Base-by-base conservation (phyloP, 2,888 invertebrate genomes). In the Drosophila fulvimacula region DNA sequence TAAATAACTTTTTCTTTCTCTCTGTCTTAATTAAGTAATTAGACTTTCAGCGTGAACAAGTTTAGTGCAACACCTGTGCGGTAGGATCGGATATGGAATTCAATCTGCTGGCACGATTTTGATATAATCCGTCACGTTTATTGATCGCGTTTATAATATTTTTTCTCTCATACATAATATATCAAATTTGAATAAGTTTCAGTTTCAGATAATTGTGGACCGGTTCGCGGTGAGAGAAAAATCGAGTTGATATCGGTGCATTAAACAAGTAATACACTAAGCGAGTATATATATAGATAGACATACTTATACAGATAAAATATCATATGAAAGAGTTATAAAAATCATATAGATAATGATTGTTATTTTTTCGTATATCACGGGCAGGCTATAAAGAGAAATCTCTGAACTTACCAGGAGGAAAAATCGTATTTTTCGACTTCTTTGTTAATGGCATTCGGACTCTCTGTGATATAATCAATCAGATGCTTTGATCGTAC, bases 331-430 rank as follows among this genome's bases (percentile, higher is more conserved):
- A 30, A 15, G 27, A 46, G 2, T 3, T 6, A 30, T 46, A 19
- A 51, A 34, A 51, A 15, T n/a, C 19, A 13, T 49, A 34, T 49
- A 49, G 32, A 49, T 49, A 51, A 5, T n/a, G 24, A n/a, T n/a
- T 11, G 15, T 24, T n/a, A n/a, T 15, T 24, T 15, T 32, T 34
- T 10, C 11, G 27, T 58, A 39, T 19, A 9, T 15, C 15, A 27
- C 24, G 15, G n/a, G 11, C 27, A 5, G 27, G n/a, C n/a, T 0
- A 27, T 30, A 17, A 46, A 51, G 3, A 13, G 1, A 4, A 2
- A 21, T 39, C 42, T 64, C 21, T 19, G 53, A 24, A 91, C 91
- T 92, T 90, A 91, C 91, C 91, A 91, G 34, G 86, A 68, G 10
- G 72, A 52, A 32, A 87, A 80, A 21, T 79, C 62, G 24, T 66